Evolutionary conservation across 1,140 invertebrate species (phyloP), one percentile per base, ranked within the genome.

Genomic region (Camponotus vicinus): DNA sequence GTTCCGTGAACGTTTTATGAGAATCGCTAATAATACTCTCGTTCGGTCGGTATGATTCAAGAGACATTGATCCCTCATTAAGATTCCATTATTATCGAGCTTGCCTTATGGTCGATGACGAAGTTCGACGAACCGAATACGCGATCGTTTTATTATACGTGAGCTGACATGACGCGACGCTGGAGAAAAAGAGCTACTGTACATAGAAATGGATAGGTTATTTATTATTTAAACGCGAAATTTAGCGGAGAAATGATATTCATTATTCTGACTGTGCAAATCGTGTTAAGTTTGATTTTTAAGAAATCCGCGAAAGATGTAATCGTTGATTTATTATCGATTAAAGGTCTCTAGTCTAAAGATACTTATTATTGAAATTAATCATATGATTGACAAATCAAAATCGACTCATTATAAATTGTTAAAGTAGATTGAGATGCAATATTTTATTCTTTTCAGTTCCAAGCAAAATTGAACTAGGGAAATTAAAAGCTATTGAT

Each of bases 111-210:
- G 61, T 55, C 79, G 67, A 32, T 13, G 79, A 49, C 34, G 57
- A 80, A 70, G 79, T 83, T 83, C 79, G 42, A 83, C 59, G 79
- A 83, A 83, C 79, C 42, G 49, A 55, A 61, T n/a, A 8, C 79
- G 40, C 55, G 40, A 71, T 83, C 69, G 42, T 49, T 83, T 82
- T 83, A 69, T 79, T 69, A 37, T 61, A 73, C 57, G 63, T 13
- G 49, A 57, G 66, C 49, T 78, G n/a, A 80, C 37, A 34, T 40
- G 32, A 42, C 21, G 45, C 18, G 27, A 79, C n/a, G 34, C 7
- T n/a, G n/a, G 63, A 21, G n/a, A 18, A 67, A 45, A 45, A 75
- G 66, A 57, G 45, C 27, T 45, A 71, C 40, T 9, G 15, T 73
- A 42, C 49, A 52, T 55, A 15, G 42, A 80, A 80, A 52, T 42